A percentile compares a stretch with the other conserved stretches of the same genome.
Conservation (phyloP, 2,797 vertebrate genomes). For the Anguilla megastoma region DNA sequence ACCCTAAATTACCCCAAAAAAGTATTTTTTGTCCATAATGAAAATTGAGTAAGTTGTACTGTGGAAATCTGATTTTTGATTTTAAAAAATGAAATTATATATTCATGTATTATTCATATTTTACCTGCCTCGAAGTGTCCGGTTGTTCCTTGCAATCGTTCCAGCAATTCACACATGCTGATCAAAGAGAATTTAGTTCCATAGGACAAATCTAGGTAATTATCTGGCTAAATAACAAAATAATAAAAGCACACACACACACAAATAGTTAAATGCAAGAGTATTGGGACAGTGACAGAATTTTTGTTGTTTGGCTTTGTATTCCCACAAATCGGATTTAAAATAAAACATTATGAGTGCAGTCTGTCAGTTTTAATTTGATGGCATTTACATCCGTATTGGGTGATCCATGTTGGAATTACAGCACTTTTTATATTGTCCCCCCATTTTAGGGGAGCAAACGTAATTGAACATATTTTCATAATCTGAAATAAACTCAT, state of each 20-base stretch:
- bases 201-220: not conserved
- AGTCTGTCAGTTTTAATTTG: not conserved
- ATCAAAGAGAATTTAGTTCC: not conserved
- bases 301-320: not conserved
- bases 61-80: not conserved
- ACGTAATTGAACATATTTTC: too few relatives aligned
- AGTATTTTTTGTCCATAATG: not conserved
- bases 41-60: not conserved
- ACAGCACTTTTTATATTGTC: too few relatives aligned
- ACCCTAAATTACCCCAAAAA: not conserved
- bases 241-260: not conserved
- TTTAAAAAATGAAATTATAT: not conserved
- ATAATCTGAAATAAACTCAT: too few relatives aligned
- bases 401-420: too few relatives aligned
- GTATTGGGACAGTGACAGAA: not conserved
- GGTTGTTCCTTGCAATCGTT: not conserved
- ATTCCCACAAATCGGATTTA: not conserved
- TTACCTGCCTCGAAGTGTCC: not conserved
- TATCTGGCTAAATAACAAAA: not conserved
- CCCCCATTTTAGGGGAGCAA: too few relatives aligned
- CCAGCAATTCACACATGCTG: too few relatives aligned
- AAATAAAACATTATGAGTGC: not conserved
- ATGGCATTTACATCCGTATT: not conserved
- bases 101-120: not conserved
- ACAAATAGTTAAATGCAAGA: too few relatives aligned